Percentiles rank a stretch among this genome's conserved stretches.
Conservation (phyloP, 2,888 invertebrate species). For the Sminthurinus aureus region DNA sequence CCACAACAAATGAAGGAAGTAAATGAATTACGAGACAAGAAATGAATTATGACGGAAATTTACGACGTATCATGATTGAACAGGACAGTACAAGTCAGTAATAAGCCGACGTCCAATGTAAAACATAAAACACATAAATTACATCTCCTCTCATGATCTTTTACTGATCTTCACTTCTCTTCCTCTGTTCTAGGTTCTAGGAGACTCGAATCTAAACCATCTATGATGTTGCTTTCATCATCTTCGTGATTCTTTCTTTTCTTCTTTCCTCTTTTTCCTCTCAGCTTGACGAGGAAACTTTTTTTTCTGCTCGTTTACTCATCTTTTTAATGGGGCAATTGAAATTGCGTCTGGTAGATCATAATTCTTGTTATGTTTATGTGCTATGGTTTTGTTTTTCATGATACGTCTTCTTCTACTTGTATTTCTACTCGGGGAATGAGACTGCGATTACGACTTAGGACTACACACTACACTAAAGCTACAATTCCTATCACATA, state of each 20-base stretch:
- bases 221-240: not conserved
- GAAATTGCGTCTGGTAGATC: not conserved
- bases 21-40: not conserved
- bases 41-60: not conserved
- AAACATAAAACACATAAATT: constrained; percentile 11
- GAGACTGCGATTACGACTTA: no score
- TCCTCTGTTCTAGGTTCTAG: not conserved
- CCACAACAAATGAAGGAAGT: no score
- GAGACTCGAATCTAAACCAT: not conserved
- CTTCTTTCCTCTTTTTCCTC: no score
- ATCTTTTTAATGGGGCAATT: constrained; percentile 21
- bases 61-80: constrained; percentile 9
- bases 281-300: not conserved
- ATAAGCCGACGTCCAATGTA: not conserved
- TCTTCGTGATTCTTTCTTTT: constrained; percentile 8
- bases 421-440: no score
- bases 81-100: constrained; percentile 3
- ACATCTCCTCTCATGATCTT: not conserved
- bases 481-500: no score
- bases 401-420: not conserved
- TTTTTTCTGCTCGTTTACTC: constrained; percentile 2
- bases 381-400: not conserved
- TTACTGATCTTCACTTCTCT: not conserved
- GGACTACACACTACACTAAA: no score
- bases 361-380: not conserved